phyloP scores from a whole-genome alignment of 2,797 vertebrate genomes.

The Pempheris klunzingeri region DNA sequence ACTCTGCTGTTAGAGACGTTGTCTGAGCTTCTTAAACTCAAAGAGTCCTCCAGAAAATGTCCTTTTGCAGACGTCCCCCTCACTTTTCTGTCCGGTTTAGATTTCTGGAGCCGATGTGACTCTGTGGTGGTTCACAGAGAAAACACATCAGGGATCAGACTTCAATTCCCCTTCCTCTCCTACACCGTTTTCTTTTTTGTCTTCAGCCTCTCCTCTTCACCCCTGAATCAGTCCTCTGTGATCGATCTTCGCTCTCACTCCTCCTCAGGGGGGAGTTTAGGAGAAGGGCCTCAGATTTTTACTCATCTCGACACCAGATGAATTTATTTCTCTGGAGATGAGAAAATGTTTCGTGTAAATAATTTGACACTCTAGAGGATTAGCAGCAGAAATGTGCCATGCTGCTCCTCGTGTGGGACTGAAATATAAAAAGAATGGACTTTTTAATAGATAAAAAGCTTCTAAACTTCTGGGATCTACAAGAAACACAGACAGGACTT shows the following conservation, averaged over 20 bases:
- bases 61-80: too few species aligned
- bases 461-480: neutral
- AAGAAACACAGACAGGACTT: neutral
- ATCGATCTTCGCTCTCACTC: conserved; percentile 12
- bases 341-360: neutral
- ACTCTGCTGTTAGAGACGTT: too few species aligned
- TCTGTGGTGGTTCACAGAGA: neutral
- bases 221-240: neutral
- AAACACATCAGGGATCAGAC: neutral
- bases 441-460: neutral
- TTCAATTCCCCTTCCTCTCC: neutral
- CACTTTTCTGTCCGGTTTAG: too few species aligned
- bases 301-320: neutral
- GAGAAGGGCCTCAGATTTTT: conserved; percentile 2
- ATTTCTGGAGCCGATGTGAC: too few species aligned
- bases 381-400: neutral
- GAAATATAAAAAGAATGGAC: neutral
- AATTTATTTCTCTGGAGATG: neutral
- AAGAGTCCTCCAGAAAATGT: too few species aligned
- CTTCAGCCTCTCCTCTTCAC: neutral
- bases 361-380: conserved; percentile 6
- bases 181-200: neutral
- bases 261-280: neutral
- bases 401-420: conserved; percentile 1
- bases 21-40: too few species aligned